Percentiles rank a stretch among this genome's conserved stretches.
Conservation (phyloP, 2,797 vertebrate species). For the Semotilus atromaculatus region DNA sequence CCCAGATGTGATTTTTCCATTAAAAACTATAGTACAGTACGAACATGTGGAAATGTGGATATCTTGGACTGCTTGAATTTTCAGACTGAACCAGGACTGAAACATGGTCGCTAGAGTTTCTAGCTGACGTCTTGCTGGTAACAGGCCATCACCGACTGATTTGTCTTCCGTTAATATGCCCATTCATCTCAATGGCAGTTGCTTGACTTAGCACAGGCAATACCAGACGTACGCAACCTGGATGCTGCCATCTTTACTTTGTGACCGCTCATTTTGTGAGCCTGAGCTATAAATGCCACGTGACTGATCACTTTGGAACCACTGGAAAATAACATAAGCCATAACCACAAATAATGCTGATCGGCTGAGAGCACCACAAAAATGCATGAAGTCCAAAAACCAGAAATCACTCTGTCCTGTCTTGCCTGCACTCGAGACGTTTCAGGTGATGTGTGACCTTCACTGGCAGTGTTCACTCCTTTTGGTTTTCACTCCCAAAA, state of each 20-base stretch:
- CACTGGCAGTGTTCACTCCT: not conserved
- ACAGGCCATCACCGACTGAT: not conserved
- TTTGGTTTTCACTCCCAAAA: not conserved
- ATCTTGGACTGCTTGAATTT: not conserved
- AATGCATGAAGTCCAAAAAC: not conserved
- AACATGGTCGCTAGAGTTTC: slow-evolving; percentile 7
- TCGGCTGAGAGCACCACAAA: not conserved
- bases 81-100: not conserved
- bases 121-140: not conserved
- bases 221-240: not conserved
- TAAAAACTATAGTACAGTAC: slow-evolving; percentile 29
- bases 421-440: not conserved
- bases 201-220: not conserved
- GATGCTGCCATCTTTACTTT: not conserved
- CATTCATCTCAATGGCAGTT: not conserved
- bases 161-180: not conserved
- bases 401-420: not conserved
- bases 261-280: not conserved
- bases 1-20: slow-evolving; percentile 43
- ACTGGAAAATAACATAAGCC: not conserved
- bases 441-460: not conserved
- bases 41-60: slow-evolving; percentile 25
- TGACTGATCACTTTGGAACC: not conserved
- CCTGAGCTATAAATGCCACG: too few relatives aligned
- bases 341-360: not conserved